These are phyloP conservation scores for Rhagoletis zephyria DNA, from an alignment of 1,140 invertebrate genomes.

Conservation along the genomic window DNA sequence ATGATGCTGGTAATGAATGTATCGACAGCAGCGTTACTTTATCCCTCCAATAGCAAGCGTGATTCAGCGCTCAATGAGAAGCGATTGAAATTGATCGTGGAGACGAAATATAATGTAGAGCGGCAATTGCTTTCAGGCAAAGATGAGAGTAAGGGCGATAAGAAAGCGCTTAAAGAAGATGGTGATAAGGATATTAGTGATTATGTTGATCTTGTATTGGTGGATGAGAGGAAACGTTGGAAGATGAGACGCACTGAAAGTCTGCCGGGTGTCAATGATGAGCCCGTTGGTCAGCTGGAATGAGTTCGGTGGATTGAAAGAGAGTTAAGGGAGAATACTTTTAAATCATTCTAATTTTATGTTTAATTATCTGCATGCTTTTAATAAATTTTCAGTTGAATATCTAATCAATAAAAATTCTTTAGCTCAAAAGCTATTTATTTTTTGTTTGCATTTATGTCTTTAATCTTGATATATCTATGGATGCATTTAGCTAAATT, in stretches of 20 bases:
- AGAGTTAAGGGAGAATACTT: neutral
- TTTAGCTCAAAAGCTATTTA: too few relatives aligned
- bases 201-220: neutral
- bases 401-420: too few relatives aligned
- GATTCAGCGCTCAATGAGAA: neutral
- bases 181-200: neutral
- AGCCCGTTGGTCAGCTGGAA: neutral
- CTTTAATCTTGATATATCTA: too few relatives aligned
- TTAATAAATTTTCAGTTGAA: too few relatives aligned
- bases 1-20: conserved; percentile 11
- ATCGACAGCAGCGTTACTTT: conserved; percentile 24
- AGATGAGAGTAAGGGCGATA: too few relatives aligned
- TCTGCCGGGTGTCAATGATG: neutral
- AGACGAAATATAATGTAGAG: neutral
- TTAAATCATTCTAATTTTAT: too few relatives aligned
- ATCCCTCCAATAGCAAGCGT: neutral
- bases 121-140: neutral
- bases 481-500: too few relatives aligned
- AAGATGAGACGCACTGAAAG: conserved; percentile 17
- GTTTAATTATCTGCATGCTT: too few relatives aligned
- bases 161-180: neutral
- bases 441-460: too few relatives aligned
- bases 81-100: conserved; percentile 1
- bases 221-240: conserved; percentile 21
- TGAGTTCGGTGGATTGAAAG: neutral